Evolutionary conservation across 1,140 invertebrate species (phyloP), one percentile per base, ranked within the genome.

Genomic region (Apis dorsata): DNA sequence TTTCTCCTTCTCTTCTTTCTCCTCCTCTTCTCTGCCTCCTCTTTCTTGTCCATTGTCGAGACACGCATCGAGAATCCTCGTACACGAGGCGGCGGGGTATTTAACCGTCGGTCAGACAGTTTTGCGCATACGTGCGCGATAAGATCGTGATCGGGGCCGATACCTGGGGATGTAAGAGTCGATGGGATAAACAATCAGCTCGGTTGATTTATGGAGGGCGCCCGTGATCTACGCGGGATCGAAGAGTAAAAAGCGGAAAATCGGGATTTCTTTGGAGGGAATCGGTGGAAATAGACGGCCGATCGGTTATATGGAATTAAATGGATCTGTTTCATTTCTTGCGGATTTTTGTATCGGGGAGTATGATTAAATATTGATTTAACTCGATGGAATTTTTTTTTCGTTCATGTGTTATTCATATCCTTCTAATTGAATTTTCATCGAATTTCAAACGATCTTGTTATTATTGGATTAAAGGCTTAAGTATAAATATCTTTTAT

Each of bases 41-140:
- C 24, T 28, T 65, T 15, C n/a, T 21, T 21, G 21, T 4, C n/a
- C 24, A 19, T 24, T 9, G 51, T 12, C 53, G n/a, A 15, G 69
- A 53, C 21, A 63, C 60, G 53, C 59, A 17, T 62, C 55, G 72
- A 11, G 21, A 68, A 21, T 63, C 13, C n/a, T 9, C 24, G 19
- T 49, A 34, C 55, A 13, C 34, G 60, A 49, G 3, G 21, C 11
- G 44, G 57, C 17, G 57, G 70, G 24, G 57, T 69, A 71, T 79
- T 83, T 79, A 79, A 83, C 59, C 81, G 81, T 63, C 57, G 75
- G 21, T 65, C 59, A 65, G 66, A 83, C 34, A 44, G 59, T 83
- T 83, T 83, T 83, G 57, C 81, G 81, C 75, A 68, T 79, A 79
- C 74, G 21, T 11, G 2, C 24, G 53, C 74, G 81, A 83, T 83